Evolutionary conservation across 2,888 invertebrate species (phyloP).

Genomic region (Phragmatobia fuliginosa): DNA sequence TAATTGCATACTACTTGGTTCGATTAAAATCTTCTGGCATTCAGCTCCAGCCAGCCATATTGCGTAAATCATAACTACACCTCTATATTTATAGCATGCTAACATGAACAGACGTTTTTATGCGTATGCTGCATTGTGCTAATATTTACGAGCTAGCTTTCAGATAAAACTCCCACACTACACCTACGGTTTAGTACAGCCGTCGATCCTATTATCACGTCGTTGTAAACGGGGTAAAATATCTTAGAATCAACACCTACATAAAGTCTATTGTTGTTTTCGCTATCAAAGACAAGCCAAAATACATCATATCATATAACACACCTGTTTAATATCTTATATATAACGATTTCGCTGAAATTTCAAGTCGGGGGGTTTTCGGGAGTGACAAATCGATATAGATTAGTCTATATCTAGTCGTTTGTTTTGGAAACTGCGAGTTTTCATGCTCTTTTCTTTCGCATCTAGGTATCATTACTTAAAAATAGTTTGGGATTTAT

Average conservation of each 20-base stretch:
- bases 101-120: not conserved
- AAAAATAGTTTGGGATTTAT: no score
- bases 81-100: not conserved
- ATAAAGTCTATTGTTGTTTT: not conserved
- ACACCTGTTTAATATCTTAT: not conserved
- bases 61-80: no score
- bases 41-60: no score
- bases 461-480: no score
- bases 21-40: no score
- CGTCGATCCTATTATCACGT: not conserved
- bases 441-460: no score
- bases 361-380: no score
- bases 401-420: no score
- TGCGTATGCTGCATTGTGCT: not conserved
- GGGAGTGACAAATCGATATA: no score
- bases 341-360: no score
- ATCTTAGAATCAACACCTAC: not conserved
- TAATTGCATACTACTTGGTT: no score
- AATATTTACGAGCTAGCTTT: not conserved
- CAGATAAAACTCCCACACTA: not conserved
- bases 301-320: not conserved
- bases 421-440: no score
- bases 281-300: not conserved
- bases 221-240: not conserved
- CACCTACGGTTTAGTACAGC: not conserved